Percentiles rank a stretch among this genome's conserved stretches.
Conservation (phyloP, 2,113 vertebrate genomes). For the Etheostoma spectabile region DNA sequence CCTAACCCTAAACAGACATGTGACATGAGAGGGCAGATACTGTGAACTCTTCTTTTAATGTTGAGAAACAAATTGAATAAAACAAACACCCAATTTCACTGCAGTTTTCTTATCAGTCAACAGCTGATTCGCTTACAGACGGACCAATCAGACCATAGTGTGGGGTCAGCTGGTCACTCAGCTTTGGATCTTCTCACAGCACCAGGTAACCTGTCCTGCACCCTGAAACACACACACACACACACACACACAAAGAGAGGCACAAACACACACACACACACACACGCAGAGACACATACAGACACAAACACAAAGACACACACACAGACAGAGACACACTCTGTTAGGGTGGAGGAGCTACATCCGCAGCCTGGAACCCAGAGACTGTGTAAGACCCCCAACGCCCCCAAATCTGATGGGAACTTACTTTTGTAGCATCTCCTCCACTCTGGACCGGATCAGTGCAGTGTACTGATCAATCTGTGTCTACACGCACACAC, state of each 20-base stretch:
- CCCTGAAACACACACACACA: conserved; percentile 21
- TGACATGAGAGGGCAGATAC: too few species aligned
- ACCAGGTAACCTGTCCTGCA: conserved; percentile 65
- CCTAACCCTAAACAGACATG: too few species aligned
- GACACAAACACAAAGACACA: too few species aligned
- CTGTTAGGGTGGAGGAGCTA: background rate
- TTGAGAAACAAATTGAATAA: too few species aligned
- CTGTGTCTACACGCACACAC: conserved; percentile 48
- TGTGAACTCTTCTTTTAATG: too few species aligned
- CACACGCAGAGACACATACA: background rate
- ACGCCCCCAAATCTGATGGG: too few species aligned
- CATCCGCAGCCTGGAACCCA: too few species aligned
- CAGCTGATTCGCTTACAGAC: background rate
- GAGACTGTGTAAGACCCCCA: too few species aligned
- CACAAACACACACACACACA: too few species aligned
- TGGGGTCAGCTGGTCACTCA: conserved; percentile 33
- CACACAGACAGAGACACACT: background rate
- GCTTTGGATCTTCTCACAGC: conserved; percentile 58
- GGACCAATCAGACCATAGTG: conserved; percentile 14
- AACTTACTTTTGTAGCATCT: conserved; percentile 75
- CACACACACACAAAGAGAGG: too few species aligned
- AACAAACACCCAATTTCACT: too few species aligned
- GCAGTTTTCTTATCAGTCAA: too few species aligned
- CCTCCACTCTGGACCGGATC: conserved; percentile 41
- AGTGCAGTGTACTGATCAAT: conserved; percentile 27